phyloP scores from a whole-genome alignment of 2,113 vertebrate genomes.

The Tragelaphus imberbis region DNA sequence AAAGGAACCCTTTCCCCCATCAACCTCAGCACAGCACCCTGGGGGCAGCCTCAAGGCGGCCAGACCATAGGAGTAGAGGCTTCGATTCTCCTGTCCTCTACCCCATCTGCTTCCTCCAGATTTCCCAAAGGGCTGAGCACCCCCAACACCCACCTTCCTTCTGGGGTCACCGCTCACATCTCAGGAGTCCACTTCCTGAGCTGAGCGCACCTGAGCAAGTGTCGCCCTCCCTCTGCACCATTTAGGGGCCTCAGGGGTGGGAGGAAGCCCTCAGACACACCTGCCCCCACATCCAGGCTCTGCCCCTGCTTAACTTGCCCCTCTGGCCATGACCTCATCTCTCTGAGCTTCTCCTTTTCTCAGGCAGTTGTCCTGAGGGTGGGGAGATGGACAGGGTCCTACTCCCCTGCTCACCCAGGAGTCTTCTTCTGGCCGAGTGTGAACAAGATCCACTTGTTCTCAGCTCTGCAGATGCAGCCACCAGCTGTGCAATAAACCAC shows the following conservation, averaged over 20 bases:
- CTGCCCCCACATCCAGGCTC: neutral
- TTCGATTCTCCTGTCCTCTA: too few relatives aligned
- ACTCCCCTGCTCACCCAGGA: neutral
- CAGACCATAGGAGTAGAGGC: neutral
- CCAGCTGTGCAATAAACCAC: neutral
- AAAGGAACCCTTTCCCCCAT: too few relatives aligned
- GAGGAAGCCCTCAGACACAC: neutral
- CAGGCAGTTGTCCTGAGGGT: neutral
- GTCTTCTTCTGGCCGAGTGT: fast-evolving
- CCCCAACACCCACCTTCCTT: neutral
- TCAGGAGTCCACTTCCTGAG: neutral
- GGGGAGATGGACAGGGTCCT: neutral
- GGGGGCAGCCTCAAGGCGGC: neutral
- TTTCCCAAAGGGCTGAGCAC: neutral
- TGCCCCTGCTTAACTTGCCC: fast-evolving
- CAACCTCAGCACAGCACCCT: too few relatives aligned
- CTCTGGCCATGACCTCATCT: too few relatives aligned
- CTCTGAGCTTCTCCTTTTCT: too few relatives aligned
- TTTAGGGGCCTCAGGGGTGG: neutral
- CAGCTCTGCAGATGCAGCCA: fast-evolving
- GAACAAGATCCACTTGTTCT: fast-evolving
- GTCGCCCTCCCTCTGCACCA: too few relatives aligned
- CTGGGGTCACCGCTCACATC: neutral
- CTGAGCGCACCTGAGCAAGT: too few relatives aligned
- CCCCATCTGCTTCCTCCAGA: neutral